Percentiles rank a stretch among this genome's conserved stretches.
These are phyloP conservation scores for Drosophila takahashii DNA, from an alignment of 1,140 invertebrate genomes.

Conservation along the genomic window DNA sequence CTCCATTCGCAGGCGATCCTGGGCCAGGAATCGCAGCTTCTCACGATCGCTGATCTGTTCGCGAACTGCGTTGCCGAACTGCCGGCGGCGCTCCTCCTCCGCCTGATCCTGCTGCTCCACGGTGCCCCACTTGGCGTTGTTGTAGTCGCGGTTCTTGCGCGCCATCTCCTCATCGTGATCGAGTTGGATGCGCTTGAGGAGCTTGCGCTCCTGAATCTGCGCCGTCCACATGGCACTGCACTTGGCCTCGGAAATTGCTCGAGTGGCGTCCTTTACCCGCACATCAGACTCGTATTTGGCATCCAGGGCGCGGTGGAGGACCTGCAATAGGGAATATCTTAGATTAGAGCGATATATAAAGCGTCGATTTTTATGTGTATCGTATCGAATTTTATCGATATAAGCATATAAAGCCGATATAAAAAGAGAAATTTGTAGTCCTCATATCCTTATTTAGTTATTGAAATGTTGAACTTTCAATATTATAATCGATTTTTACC, in stretches of 20 bases:
- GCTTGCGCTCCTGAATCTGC: constrained; percentile 49
- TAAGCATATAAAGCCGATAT: no score
- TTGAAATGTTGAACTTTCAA: no score
- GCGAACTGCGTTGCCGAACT: constrained; percentile 57
- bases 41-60: constrained; percentile 64
- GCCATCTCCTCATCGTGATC: constrained; percentile 43
- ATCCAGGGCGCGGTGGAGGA: constrained; percentile 21
- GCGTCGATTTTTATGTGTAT: no score
- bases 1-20: constrained; percentile 55
- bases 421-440: no score
- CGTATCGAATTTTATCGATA: no score
- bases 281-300: constrained; percentile 55
- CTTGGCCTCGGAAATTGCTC: constrained; percentile 65
- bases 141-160: constrained; percentile 51
- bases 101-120: constrained; percentile 38
- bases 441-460: no score
- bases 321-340: neutral
- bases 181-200: constrained; percentile 36
- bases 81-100: constrained; percentile 36
- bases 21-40: constrained; percentile 53
- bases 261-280: constrained; percentile 49
- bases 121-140: constrained; percentile 65
- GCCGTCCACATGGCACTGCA: constrained; percentile 73
- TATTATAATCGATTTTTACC: neutral
- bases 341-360: neutral